A percentile compares a stretch with the other conserved stretches of the same genome.
Evolutionary conservation across 2,888 invertebrate species (phyloP).

Genomic region (Epistrophella euchroma): DNA sequence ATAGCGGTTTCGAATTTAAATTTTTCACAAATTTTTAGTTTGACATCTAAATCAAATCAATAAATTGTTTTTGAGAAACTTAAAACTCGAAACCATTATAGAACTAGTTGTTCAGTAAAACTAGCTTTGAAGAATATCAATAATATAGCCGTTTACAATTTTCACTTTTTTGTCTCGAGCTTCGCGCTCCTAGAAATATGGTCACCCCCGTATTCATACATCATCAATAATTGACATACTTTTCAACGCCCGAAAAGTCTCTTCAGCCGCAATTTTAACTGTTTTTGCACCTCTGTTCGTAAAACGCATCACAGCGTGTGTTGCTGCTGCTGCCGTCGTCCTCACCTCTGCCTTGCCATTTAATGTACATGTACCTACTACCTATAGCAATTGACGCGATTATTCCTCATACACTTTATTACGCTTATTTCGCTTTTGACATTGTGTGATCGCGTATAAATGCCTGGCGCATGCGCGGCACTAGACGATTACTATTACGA

Average conservation of each 20-base stretch:
- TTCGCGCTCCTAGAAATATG: too few relatives aligned
- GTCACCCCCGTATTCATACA: neutral
- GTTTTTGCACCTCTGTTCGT: constrained; percentile 43
- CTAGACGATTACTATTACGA: constrained; percentile 36
- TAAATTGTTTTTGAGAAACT: too few relatives aligned
- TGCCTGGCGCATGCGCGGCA: constrained; percentile 39
- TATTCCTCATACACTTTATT: constrained; percentile 68
- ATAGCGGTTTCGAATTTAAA: too few relatives aligned
- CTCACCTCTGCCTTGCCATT: neutral
- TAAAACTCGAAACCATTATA: too few relatives aligned
- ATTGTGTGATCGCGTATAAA: constrained; percentile 49
- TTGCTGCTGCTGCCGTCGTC: neutral
- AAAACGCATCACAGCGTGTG: constrained; percentile 42
- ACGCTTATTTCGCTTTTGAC: constrained; percentile 55
- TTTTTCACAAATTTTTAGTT: too few relatives aligned
- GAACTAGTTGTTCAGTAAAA: too few relatives aligned
- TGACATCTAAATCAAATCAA: too few relatives aligned
- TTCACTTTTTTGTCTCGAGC: too few relatives aligned
- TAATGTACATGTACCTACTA: too few relatives aligned
- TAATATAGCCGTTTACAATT: too few relatives aligned
- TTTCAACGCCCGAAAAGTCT: constrained; percentile 47
- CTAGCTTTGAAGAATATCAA: too few relatives aligned
- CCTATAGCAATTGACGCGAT: constrained; percentile 43
- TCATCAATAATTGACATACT: constrained; percentile 53
- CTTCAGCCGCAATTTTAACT: constrained; percentile 46